These are phyloP conservation scores for Stigmatopora nigra DNA, from an alignment of 2,113 vertebrate genomes.

Conservation along the genomic window DNA sequence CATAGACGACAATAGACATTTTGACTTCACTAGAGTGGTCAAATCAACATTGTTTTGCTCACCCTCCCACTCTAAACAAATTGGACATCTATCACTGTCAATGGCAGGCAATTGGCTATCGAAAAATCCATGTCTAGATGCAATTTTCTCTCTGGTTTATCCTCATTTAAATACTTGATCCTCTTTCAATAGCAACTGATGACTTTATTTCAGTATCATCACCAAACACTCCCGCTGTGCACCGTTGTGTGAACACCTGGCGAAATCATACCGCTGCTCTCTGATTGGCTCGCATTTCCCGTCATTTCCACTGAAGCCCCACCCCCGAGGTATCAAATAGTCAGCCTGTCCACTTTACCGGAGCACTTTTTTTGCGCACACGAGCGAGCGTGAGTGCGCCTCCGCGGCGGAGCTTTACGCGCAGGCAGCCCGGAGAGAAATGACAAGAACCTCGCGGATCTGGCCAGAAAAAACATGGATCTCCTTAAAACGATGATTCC, in stretches of 20 bases:
- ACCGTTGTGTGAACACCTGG: conserved; percentile 43
- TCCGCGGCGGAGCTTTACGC: conserved; percentile 56
- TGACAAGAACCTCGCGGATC: conserved; percentile 65
- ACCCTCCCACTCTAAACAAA: not conserved
- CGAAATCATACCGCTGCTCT: conserved; percentile 11
- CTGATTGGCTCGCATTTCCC: conserved; percentile 46
- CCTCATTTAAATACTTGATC: not conserved
- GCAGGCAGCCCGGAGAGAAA: conserved; percentile 61
- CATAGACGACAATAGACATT: too few species aligned
- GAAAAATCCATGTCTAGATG: too few species aligned
- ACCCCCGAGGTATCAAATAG: conserved; percentile 67
- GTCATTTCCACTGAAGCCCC: conserved; percentile 57
- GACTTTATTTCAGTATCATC: not conserved
- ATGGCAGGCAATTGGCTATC: too few species aligned
- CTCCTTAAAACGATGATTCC: conserved; percentile 55
- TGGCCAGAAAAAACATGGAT: conserved; percentile 68
- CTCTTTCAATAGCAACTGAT: not conserved
- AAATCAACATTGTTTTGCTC: too few species aligned
- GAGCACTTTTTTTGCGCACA: conserved; percentile 45
- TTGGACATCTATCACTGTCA: not conserved
- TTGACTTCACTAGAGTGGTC: too few species aligned
- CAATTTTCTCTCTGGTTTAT: too few species aligned
- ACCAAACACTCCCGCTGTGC: not conserved
- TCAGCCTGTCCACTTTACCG: conserved; percentile 15
- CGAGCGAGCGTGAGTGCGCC: conserved; percentile 44